phyloP scores from a whole-genome alignment of 2,888 invertebrate species.

The Conomelus anceps region DNA sequence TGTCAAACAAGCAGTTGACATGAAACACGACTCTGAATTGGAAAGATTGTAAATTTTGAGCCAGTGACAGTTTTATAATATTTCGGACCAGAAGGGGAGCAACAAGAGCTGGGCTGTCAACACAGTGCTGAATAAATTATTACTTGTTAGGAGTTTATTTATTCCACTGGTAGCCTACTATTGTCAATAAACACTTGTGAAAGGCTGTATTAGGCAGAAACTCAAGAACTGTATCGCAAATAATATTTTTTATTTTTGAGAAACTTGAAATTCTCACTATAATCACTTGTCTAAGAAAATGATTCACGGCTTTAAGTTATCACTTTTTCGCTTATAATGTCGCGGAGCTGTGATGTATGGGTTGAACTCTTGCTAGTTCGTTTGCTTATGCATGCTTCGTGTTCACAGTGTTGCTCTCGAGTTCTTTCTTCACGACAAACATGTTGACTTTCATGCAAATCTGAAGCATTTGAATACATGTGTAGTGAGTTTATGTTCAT shows the following conservation, averaged over 20 bases:
- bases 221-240: too few species aligned
- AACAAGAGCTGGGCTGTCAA: neutral
- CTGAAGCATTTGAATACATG: neutral
- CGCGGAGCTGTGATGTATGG: neutral
- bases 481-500: neutral
- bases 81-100: neutral
- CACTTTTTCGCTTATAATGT: neutral
- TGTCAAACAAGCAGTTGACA: neutral
- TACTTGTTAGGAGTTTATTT: neutral
- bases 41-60: neutral
- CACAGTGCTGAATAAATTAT: neutral
- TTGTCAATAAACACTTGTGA: neutral
- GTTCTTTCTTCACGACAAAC: neutral
- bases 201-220: neutral
- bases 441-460: neutral
- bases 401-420: neutral
- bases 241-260: neutral
- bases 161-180: neutral
- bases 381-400: neutral
- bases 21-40: neutral
- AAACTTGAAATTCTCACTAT: neutral
- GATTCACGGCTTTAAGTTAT: neutral
- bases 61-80: neutral
- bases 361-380: neutral
- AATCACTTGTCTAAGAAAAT: neutral